Evolutionary conservation across 2,113 vertebrate genomes (phyloP), one percentile per base, ranked within the genome.

Genomic region (Oxygymnocypris stewartii): DNA sequence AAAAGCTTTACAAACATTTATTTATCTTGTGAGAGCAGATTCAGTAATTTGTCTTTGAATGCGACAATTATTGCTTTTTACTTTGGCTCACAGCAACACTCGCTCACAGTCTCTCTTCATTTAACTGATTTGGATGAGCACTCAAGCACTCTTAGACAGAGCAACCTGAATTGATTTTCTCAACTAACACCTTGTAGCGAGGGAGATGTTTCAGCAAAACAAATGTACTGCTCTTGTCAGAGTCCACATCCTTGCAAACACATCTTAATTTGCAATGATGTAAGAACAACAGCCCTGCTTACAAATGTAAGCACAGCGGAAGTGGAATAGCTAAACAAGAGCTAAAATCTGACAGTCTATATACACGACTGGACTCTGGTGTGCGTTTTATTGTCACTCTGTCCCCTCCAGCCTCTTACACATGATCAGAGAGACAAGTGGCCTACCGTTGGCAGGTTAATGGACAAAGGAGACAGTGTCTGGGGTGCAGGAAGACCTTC

Each of bases 1-100:
- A 81, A 94, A 94, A 95, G 96, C 93, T 95, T 96, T 96, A 96
- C 96, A 92, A 95, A 94, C 94, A 95, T 94, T 94, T 94, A 94
- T 92, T 94, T 94, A 93, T 78, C 82, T 94, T 92, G 20, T 14
- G 47, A 94, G 95, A 95, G 94, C 94, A 95, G 95, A 44, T 65
- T 82, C 95, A 94, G 95, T 93, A 95, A 94, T 91, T 93, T 94
- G 95, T 94, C 95, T 90, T 91, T 92, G 91, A 90, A 94, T 67
- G 95, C 93, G 92, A 76, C 65, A 92, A 93, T 90, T 93, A 96
- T 65, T 89, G 86, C 89, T 89, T 83, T 71, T 84, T 85, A 77
- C n/a, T 83, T 85, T 82, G 75, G 65, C 40, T 49, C 67, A 31
- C 71, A 57, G 7, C 25, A 69, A n/a, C 78, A 61, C 16, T 3